These are phyloP conservation scores for Cataglyphis livida DNA, from an alignment of 2,888 invertebrate genomes.

Conservation along the genomic window DNA sequence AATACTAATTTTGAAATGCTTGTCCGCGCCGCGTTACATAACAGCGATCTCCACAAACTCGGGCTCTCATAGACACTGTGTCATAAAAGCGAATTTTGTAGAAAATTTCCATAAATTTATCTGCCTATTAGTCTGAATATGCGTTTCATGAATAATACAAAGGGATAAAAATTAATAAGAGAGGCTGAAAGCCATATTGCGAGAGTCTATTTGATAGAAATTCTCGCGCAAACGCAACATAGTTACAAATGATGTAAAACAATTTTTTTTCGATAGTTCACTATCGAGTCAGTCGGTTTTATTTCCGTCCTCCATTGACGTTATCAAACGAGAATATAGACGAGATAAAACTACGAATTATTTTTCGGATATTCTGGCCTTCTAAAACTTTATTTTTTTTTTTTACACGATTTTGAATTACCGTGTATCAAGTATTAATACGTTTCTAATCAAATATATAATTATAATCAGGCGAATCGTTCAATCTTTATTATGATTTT, in stretches of 20 bases:
- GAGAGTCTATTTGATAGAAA: conserved; percentile 26
- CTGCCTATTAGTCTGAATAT: background rate
- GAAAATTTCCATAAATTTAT: background rate
- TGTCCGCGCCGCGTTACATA: background rate
- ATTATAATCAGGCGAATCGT: background rate
- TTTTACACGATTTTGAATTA: background rate
- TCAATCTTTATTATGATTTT: background rate
- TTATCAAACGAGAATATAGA: conserved; percentile 26
- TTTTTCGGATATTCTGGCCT: conserved; percentile 10
- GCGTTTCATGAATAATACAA: background rate
- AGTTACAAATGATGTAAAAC: conserved; percentile 36
- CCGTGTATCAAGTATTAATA: conserved; percentile 1
- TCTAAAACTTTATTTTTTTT: conserved; percentile 14
- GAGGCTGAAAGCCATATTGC: background rate
- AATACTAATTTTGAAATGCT: conserved; percentile 48
- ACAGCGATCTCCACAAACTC: background rate
- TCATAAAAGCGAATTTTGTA: background rate
- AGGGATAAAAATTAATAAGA: background rate
- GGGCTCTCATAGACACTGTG: background rate
- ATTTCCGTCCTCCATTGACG: conserved; percentile 39
- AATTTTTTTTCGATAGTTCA: conserved; percentile 20
- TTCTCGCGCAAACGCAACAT: background rate
- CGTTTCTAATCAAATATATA: background rate
- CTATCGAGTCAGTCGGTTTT: conserved; percentile 15
- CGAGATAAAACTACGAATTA: conserved; percentile 7